phyloP scores from a whole-genome alignment of 1,140 invertebrate species.

The Saccostrea glomerata region DNA sequence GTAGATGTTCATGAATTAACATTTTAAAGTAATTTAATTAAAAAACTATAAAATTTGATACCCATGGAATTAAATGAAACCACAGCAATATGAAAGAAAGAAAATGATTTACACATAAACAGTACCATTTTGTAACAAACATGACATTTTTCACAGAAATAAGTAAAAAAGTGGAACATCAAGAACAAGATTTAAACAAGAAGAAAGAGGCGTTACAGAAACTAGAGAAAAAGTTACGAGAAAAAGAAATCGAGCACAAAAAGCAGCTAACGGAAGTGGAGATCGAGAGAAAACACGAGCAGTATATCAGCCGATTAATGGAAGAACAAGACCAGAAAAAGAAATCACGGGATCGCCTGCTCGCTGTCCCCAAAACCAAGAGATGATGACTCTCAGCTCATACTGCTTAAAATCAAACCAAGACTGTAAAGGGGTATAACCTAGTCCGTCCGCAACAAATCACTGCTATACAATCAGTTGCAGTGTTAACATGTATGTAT shows the following conservation, averaged over 20 bases:
- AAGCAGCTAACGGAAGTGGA: slow-evolving; percentile 62
- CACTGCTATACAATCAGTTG: too few relatives aligned
- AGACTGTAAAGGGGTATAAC: too few relatives aligned
- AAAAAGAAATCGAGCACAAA: slow-evolving; percentile 60
- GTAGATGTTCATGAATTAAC: too few relatives aligned
- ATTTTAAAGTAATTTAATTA: too few relatives aligned
- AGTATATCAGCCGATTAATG: slow-evolving; percentile 63
- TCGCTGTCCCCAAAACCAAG: slow-evolving; percentile 37
- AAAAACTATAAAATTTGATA: too few relatives aligned
- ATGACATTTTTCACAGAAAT: slow-evolving; percentile 56
- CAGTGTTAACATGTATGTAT: too few relatives aligned
- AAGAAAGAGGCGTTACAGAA: slow-evolving; percentile 57
- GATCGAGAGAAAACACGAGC: slow-evolving; percentile 65
- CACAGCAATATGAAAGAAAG: too few relatives aligned
- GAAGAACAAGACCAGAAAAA: slow-evolving; percentile 57
- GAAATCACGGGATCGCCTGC: background rate
- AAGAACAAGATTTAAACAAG: slow-evolving; percentile 52
- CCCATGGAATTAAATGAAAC: too few relatives aligned
- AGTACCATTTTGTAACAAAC: background rate
- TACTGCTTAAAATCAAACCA: too few relatives aligned
- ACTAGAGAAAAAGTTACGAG: slow-evolving; percentile 58
- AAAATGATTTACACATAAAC: background rate
- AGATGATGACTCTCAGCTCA: background rate
- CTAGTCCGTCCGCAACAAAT: too few relatives aligned
- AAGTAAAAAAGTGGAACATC: slow-evolving; percentile 54